phyloP scores from a whole-genome alignment of 2,113 vertebrate genomes.

The Elaphurus davidianus region DNA sequence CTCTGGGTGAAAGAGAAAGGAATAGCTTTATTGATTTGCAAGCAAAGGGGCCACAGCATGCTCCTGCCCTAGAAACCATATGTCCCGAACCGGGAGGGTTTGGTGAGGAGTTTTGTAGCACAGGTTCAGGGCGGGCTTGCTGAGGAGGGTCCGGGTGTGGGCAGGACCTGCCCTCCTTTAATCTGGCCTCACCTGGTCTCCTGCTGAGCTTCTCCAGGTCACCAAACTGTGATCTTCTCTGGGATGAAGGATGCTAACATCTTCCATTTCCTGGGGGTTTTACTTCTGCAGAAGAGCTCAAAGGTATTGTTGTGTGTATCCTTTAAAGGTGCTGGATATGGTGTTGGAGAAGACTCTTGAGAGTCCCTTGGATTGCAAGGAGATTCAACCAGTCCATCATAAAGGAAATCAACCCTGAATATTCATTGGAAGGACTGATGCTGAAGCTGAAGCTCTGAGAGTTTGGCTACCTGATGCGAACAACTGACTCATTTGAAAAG shows the following conservation, averaged over 20 bases:
- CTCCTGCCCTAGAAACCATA: background rate
- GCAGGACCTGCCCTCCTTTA: background rate
- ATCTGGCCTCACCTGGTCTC: background rate
- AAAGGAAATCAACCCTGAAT: background rate
- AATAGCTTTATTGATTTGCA: background rate
- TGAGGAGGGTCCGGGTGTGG: accelerated
- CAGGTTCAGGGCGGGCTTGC: accelerated
- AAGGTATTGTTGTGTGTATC: background rate
- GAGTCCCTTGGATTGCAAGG: background rate
- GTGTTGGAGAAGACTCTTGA: background rate
- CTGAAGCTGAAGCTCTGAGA: background rate
- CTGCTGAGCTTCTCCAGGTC: background rate
- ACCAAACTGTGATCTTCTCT: background rate
- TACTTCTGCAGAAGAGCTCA: background rate
- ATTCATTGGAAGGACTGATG: background rate
- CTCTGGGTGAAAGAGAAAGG: background rate
- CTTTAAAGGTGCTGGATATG: background rate
- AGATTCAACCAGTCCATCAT: background rate
- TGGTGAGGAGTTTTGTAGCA: background rate
- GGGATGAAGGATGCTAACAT: background rate
- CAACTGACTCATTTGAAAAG: background rate
- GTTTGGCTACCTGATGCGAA: background rate
- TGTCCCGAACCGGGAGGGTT: accelerated
- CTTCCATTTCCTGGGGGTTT: background rate
- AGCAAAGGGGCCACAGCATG: background rate